phyloP scores from a whole-genome alignment of 2,797 vertebrate genomes.

The Pseudomugil tenellus region DNA sequence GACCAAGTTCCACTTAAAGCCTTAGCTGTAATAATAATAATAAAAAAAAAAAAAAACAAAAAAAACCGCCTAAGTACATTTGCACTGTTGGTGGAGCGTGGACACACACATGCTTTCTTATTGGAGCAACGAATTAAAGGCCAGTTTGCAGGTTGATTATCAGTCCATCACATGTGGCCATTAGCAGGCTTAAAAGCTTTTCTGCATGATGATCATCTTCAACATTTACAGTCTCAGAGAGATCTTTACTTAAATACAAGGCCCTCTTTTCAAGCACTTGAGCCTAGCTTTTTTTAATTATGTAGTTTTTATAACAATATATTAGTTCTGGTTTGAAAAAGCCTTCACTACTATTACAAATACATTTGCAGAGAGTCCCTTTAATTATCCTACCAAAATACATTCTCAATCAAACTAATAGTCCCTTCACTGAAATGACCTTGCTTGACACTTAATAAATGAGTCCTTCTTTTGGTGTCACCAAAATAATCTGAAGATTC shows the following conservation, averaged over 20 bases:
- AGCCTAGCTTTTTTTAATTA: constrained; percentile 26
- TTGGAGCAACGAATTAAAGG: constrained; percentile 32
- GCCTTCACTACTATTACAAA: neutral
- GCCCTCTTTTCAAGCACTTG: constrained; percentile 22
- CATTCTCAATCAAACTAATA: constrained; percentile 4
- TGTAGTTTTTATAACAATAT: constrained; percentile 25
- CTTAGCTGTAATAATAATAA: no score
- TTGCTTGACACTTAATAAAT: neutral
- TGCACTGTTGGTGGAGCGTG: constrained; percentile 8
- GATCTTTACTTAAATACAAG: constrained; percentile 37
- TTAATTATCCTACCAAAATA: neutral
- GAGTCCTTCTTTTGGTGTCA: neutral
- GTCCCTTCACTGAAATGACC: neutral
- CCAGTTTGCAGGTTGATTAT: constrained; percentile 39
- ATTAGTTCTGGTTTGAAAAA: constrained; percentile 26
- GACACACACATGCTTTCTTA: constrained; percentile 28
- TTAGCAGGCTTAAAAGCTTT: constrained; percentile 51
- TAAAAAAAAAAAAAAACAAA: no score
- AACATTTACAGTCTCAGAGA: constrained; percentile 33
- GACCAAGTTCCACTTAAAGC: neutral
- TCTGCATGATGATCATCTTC: constrained; percentile 25
- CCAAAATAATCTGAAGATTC: neutral
- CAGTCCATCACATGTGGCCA: constrained; percentile 36
- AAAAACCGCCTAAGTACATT: constrained; percentile 10
- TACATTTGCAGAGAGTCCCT: neutral